Base-by-base conservation (phyloP, 1,140 invertebrate genomes). In the Drosophila orosa region DNA sequence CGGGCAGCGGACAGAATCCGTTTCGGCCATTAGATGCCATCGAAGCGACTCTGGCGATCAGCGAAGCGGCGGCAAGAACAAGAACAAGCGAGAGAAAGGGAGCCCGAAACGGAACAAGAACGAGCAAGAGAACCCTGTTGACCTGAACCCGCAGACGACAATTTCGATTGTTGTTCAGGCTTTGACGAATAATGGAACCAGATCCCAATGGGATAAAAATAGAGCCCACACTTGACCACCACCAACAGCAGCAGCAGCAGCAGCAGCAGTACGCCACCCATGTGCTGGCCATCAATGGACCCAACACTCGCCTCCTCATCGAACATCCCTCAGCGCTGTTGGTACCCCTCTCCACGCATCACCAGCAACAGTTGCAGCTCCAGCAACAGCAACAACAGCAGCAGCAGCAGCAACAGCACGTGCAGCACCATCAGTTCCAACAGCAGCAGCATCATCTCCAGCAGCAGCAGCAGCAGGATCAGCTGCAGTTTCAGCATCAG, bases 131-230 rank as follows among this genome's bases (percentile, higher is more conserved):
- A 67, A 60, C 44, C 19, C 44, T 45, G 35, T 50, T 58, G 47
- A 77, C 56, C 62, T 39, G 45, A 61, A 37, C 54, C 73, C 45
- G 44, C 44, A 75, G 75, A 86, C 82, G 82, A 86, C 82, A 87
- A 87, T 80, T 87, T 85, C 78, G 85, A 80, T 87, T 87, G 83
- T 87, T 87, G 83, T 87, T 87, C 66, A 68, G 85, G 78, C 69
- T 85, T 84, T 74, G 65, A 73, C 71, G 78, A 91, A 91, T 90
- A 91, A 91, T 91, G 90, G 90, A 91, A 91, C 87, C 90, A 90
- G 85, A 91, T 91, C 90, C 90, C 86, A 91, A 91, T 91, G 90
- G 90, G 90, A 91, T 91, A 86, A 91, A 91, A 86, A 89, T 91
- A 82, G 90, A 91, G 79, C 90, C 90, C 57, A 76, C 90, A 81